Conservation (phyloP, 2,797 vertebrate species). For the Gorsachius magnificus region DNA sequence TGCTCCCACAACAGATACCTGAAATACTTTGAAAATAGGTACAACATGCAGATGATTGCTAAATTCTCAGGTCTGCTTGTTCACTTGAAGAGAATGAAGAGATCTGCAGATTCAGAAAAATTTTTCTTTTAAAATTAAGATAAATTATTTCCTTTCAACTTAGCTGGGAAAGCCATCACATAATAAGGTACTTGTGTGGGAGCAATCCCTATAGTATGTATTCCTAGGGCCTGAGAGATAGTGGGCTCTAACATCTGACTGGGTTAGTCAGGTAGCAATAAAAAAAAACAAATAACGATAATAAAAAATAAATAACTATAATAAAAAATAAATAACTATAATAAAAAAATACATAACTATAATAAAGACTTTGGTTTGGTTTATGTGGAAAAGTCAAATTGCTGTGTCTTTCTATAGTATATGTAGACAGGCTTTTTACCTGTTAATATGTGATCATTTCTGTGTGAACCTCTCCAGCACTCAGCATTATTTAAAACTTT, state of each 20-base stretch:
- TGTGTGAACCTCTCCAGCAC: neutral
- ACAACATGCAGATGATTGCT: neutral
- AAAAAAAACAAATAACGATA: neutral
- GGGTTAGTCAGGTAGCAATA: neutral
- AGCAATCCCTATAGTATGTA: neutral
- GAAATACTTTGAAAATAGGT: neutral
- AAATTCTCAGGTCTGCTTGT: neutral
- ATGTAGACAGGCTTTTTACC: neutral
- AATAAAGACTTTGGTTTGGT: neutral
- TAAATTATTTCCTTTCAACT: neutral
- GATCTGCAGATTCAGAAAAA: neutral
- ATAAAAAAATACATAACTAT: neutral
- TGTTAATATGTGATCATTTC: neutral
- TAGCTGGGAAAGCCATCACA: neutral
- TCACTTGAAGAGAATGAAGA: neutral
- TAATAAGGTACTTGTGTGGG: conserved; percentile 1
- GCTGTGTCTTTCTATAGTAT: neutral
- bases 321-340: neutral
- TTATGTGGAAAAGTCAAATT: neutral
- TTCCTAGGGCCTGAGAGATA: neutral
- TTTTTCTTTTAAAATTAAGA: neutral
- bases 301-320: neutral
- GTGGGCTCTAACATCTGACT: neutral
- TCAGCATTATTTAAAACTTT: neutral
- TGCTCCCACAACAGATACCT: neutral